These are phyloP conservation scores for Ips typographus DNA, from an alignment of 1,140 invertebrate species.

Conservation along the genomic window DNA sequence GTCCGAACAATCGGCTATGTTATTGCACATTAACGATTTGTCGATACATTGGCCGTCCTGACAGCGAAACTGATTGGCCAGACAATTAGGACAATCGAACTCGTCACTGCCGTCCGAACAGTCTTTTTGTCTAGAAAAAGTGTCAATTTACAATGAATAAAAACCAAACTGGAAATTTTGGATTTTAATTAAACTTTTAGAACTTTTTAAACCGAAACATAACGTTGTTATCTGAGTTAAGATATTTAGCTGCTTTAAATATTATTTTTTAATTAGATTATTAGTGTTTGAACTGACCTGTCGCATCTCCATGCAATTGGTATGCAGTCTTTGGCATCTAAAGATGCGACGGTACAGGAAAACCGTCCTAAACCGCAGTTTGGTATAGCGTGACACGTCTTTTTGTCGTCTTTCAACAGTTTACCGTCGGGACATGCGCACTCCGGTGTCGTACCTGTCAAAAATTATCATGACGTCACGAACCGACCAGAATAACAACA, in stretches of 20 bases:
- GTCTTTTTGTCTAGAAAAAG: conserved; percentile 62
- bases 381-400: conserved; percentile 69
- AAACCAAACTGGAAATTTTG: background rate
- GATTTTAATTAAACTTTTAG: no score
- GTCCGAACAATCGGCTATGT: conserved; percentile 48
- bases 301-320: conserved; percentile 83
- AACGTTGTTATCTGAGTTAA: no score
- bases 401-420: conserved; percentile 68
- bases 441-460: conserved; percentile 47
- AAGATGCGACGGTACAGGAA: conserved; percentile 62
- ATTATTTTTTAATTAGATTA: no score
- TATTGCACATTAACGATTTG: conserved; percentile 60
- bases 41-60: conserved; percentile 76
- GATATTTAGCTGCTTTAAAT: no score
- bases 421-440: conserved; percentile 80
- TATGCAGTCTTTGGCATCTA: conserved; percentile 70
- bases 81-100: conserved; percentile 66
- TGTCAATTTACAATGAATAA: background rate
- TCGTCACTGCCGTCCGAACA: conserved; percentile 84
- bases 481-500: background rate
- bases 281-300: conserved; percentile 47
- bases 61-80: conserved; percentile 70
- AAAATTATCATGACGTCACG: no score
- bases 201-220: no score
- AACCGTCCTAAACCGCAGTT: conserved; percentile 78